These are phyloP conservation scores for Porites evermanni DNA, from an alignment of 92 coral and sea anemone genomes.

Conservation along the genomic window DNA sequence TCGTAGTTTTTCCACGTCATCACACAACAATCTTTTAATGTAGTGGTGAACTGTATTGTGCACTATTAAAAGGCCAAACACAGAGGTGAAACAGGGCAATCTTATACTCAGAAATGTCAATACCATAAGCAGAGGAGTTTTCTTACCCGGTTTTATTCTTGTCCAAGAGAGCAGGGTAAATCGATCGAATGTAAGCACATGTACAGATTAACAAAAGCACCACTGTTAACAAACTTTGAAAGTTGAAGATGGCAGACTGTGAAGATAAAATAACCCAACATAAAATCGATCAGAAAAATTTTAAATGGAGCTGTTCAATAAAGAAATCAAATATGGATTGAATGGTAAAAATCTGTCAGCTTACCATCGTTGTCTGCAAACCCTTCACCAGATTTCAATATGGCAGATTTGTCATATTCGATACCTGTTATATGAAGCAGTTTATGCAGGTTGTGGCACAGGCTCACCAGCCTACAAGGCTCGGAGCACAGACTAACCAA, in stretches of 20 bases:
- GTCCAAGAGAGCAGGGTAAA: conserved; percentile 94
- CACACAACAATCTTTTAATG: neutral
- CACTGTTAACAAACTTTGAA: conserved; percentile 95
- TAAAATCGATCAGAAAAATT: neutral
- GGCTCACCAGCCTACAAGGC: too few relatives aligned
- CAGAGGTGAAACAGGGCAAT: neutral
- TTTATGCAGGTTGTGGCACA: too few relatives aligned
- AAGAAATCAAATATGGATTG: neutral
- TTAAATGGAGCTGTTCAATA: too few relatives aligned
- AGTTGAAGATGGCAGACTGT: conserved; percentile 98
- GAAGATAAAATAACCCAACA: conserved; percentile 8
- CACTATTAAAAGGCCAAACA: too few relatives aligned
- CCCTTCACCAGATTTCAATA: neutral
- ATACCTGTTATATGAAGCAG: neutral
- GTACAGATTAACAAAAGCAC: conserved; percentile 91
- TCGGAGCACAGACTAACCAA: too few relatives aligned
- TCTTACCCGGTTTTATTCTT: conserved; percentile 97
- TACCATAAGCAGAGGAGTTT: neutral
- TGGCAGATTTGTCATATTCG: neutral
- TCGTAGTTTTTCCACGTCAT: conserved; percentile 26
- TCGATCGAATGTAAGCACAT: conserved; percentile 94
- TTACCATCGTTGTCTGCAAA: conserved; percentile 36
- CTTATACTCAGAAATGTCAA: neutral
- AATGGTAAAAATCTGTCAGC: neutral
- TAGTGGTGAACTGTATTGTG: neutral